Conservation (phyloP, 2,888 invertebrate species). For the Plebejus melissa region DNA sequence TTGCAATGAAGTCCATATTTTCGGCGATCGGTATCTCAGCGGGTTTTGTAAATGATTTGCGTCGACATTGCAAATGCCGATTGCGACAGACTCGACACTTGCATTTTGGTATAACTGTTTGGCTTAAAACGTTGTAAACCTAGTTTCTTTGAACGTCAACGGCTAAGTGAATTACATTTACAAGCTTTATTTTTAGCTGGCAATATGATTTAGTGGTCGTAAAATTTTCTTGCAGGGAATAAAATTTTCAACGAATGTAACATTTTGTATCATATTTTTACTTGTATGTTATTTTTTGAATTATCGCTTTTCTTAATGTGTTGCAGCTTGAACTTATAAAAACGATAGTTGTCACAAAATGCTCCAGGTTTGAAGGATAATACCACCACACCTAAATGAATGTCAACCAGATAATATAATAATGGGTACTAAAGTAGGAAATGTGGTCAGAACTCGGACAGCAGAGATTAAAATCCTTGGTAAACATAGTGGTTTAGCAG, state of each 20-base stretch:
- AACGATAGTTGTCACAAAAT: not conserved
- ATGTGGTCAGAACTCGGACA: not conserved
- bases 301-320: too few species aligned
- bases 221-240: conserved; percentile 15
- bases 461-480: conserved; percentile 25
- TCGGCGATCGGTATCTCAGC: conserved; percentile 41
- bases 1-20: conserved; percentile 23
- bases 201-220: conserved; percentile 11
- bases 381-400: not conserved
- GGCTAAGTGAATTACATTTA: conserved; percentile 25
- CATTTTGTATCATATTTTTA: conserved; percentile 7
- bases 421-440: not conserved
- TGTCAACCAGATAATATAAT: not conserved
- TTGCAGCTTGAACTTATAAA: too few species aligned
- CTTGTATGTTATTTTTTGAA: not conserved
- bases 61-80: conserved; percentile 57
- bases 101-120: conserved; percentile 64
- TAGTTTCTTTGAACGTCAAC: conserved; percentile 46
- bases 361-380: not conserved
- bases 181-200: conserved; percentile 5
- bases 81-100: conserved; percentile 61
- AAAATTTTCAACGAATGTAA: conserved; percentile 8
- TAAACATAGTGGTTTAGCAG: conserved; percentile 32
- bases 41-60: conserved; percentile 58
- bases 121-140: conserved; percentile 69